Conservation (phyloP, 1,140 invertebrate genomes). For the Drosophila guanche region DNA sequence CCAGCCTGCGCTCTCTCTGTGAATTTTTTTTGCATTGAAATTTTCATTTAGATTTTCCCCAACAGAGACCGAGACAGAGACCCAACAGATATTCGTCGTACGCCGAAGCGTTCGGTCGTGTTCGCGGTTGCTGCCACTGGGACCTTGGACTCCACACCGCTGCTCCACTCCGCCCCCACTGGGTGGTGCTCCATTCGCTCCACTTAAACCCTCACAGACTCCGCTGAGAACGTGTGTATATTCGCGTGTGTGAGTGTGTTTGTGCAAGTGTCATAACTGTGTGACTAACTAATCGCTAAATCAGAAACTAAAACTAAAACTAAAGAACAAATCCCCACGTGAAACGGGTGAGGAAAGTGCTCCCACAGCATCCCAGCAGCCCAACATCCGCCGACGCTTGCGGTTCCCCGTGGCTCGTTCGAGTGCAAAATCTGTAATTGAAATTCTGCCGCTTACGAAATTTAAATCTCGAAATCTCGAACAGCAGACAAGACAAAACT, state of each 20-base stretch:
- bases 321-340: neutral
- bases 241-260: constrained; percentile 25
- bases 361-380: neutral
- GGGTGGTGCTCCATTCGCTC: too few species aligned
- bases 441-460: constrained; percentile 64
- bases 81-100: constrained; percentile 70
- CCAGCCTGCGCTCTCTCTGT: constrained; percentile 1
- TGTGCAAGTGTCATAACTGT: constrained; percentile 22
- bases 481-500: constrained; percentile 26
- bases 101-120: constrained; percentile 70
- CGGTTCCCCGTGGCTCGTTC: constrained; percentile 18
- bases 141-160: constrained; percentile 2
- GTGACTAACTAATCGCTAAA: constrained; percentile 48
- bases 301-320: constrained; percentile 22
- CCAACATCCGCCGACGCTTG: constrained; percentile 11
- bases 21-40: constrained; percentile 47
- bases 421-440: constrained; percentile 75
- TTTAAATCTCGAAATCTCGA: constrained; percentile 30
- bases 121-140: constrained; percentile 7
- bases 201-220: constrained; percentile 23
- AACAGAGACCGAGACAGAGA: too few species aligned
- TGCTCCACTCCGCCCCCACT: constrained; percentile 1
- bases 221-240: constrained; percentile 12
- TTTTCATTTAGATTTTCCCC: constrained; percentile 71
- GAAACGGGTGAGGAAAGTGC: neutral